These are phyloP conservation scores for Lasioglossum malachurum DNA, from an alignment of 2,888 invertebrate genomes.

Conservation along the genomic window DNA sequence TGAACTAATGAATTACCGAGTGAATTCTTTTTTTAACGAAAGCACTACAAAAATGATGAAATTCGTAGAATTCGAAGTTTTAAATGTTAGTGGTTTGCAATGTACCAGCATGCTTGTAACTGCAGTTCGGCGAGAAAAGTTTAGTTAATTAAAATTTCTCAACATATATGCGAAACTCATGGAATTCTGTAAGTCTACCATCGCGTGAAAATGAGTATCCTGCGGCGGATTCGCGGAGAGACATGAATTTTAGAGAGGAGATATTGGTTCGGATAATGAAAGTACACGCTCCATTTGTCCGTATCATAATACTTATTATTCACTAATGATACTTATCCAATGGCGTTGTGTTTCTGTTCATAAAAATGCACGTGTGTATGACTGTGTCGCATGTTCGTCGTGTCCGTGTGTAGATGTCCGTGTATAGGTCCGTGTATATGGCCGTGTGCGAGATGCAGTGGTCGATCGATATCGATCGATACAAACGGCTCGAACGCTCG, in stretches of 20 bases:
- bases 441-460: conserved; percentile 14
- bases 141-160: background rate
- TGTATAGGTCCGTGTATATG: background rate
- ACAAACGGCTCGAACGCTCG: conserved; percentile 37
- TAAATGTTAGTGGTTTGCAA: background rate
- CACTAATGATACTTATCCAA: conserved; percentile 60
- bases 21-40: background rate
- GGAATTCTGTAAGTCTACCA: background rate
- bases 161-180: background rate
- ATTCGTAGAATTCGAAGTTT: background rate
- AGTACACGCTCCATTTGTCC: conserved; percentile 44
- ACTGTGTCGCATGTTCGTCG: background rate
- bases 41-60: background rate
- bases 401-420: background rate
- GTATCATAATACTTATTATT: conserved; percentile 63
- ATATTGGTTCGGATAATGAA: conserved; percentile 26
- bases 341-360: conserved; percentile 43
- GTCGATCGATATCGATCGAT: conserved; percentile 46
- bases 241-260: background rate
- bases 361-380: conserved; percentile 52
- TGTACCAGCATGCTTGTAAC: background rate
- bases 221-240: background rate
- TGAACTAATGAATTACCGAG: background rate
- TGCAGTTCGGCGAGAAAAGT: background rate
- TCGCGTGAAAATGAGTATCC: background rate